Evolutionary conservation across 2,888 invertebrate genomes (phyloP).

Genomic region (Melipona beecheii): DNA sequence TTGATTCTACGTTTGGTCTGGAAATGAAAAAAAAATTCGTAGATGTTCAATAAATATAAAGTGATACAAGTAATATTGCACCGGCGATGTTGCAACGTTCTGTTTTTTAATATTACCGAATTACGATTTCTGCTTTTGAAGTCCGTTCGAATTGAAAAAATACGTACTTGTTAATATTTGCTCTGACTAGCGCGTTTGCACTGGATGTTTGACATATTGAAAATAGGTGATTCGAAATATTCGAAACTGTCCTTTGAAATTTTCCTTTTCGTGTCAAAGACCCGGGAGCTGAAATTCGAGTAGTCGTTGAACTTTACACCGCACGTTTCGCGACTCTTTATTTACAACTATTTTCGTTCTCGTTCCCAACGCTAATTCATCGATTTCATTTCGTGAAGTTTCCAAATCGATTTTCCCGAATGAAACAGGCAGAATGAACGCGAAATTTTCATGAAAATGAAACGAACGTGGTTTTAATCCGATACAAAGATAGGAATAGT

Average conservation of each 20-base stretch:
- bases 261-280: neutral
- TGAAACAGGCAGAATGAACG: conserved; percentile 12
- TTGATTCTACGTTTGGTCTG: no score
- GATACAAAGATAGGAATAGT: no score
- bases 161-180: neutral
- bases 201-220: neutral
- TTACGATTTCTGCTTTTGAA: neutral
- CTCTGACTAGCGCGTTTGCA: neutral
- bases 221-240: neutral
- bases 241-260: neutral
- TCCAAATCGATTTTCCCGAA: neutral
- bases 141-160: neutral
- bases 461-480: neutral
- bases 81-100: no score
- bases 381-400: conserved; percentile 21
- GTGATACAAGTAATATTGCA: no score
- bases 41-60: no score
- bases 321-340: neutral
- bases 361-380: conserved; percentile 8
- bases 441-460: conserved; percentile 37
- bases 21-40: no score
- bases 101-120: no score
- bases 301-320: neutral
- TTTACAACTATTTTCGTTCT: conserved; percentile 3
- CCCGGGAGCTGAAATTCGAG: neutral